Evolutionary conservation across 2,113 vertebrate genomes (phyloP).

Genomic region (mouse (Mus musculus)): GRCm39 chr3:101409501-101410000

Average conservation of each 20-base stretch:
- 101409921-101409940: neutral
- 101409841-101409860: neutral
- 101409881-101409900: neutral
- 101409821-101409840: neutral
- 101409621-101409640: neutral
- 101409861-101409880: neutral
- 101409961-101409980: too few species aligned
- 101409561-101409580: neutral
- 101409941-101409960: neutral
- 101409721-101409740: neutral
- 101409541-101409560: rapidly evolving
- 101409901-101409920: neutral
- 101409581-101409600: neutral
- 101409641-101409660: neutral
- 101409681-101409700: neutral
- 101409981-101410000: neutral
- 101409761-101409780: neutral
- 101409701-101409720: neutral
- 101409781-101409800: neutral
- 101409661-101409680: neutral
- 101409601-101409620: neutral
- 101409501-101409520: neutral
- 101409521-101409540: neutral
- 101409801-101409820: rapidly evolving
- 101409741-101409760: neutral